Evolutionary conservation across 1,140 invertebrate species (phyloP), one percentile per base, ranked within the genome.

Genomic region (Papilio glaucus): DNA sequence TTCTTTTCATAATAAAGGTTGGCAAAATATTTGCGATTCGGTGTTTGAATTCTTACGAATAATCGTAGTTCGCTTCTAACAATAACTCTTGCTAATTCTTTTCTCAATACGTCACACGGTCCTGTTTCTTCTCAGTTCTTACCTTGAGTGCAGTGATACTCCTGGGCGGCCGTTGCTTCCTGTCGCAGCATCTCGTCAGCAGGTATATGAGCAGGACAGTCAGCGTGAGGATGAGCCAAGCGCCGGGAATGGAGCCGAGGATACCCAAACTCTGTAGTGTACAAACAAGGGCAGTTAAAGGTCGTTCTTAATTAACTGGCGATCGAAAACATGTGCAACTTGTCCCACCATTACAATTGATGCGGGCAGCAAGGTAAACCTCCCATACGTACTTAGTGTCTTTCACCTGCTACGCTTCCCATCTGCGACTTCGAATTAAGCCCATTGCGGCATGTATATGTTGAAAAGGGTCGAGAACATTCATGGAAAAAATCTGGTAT

Each of bases 181-280:
- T 95, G 93, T 98, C 98, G 94, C 98, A 99, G 93, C 98, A 99
- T 93, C 98, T 95, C 76, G 98, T 98, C 89, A 98, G 95, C 79
- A 99, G 94, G 93, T 98, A 99, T 77, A 98, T 96, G 78, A 98
- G 94, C 75, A 98, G 94, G 45, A 98, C 95, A 75, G 98, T 94
- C 74, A 99, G 94, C 8, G 98, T 98, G 15, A 98, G 93, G 79
- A 98, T 98, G 77, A 98, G 94, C 95, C 97, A 96, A 9, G 96
- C 96, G 68, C 98, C 97, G 8, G 98, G 98, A 77, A 98, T 95
- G 15, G 97, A 98, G 18, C 96, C 98, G 77, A 98, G 94, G 80
- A 99, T 98, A 10, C 97, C 97, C 84, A 98, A 94, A 81, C 97
- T 97, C 97, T 98, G 95, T 57, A 95, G 95, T 76, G 10, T 12